These are phyloP conservation scores for Borostomias antarcticus DNA, from an alignment of 2,797 vertebrate species.

Conservation along the genomic window DNA sequence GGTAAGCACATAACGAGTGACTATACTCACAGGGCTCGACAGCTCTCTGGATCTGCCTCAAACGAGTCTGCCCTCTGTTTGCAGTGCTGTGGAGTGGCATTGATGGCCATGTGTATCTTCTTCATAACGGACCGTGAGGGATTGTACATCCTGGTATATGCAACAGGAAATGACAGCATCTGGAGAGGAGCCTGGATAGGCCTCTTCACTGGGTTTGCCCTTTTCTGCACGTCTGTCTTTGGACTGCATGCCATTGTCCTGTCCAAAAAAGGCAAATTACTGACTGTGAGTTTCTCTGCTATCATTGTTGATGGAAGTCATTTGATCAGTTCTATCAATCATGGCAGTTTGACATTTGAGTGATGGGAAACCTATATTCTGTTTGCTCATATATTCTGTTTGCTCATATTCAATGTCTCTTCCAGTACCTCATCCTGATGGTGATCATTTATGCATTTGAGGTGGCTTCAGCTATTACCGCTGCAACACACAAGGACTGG, in stretches of 20 bases:
- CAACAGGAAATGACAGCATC: slow-evolving; percentile 72
- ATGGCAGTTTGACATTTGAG: too few relatives aligned
- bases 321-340: too few relatives aligned
- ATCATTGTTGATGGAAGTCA: too few relatives aligned
- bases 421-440: slow-evolving; percentile 81
- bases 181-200: slow-evolving; percentile 80
- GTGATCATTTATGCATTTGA: slow-evolving; percentile 79
- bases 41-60: neutral
- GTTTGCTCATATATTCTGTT: neutral
- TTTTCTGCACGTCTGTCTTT: slow-evolving; percentile 74
- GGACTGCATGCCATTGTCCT: slow-evolving; percentile 74
- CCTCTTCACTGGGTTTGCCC: slow-evolving; percentile 78
- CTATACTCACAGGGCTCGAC: neutral
- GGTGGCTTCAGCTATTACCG: slow-evolving; percentile 81
- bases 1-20: slow-evolving; percentile 14
- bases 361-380: neutral
- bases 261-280: slow-evolving; percentile 68
- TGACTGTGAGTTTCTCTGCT: slow-evolving; percentile 69
- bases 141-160: slow-evolving; percentile 71
- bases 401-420: slow-evolving; percentile 12
- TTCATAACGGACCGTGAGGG: slow-evolving; percentile 69
- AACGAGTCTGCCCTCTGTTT: slow-evolving; percentile 23
- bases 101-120: slow-evolving; percentile 82
- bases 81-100: slow-evolving; percentile 78
- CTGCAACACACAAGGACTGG: slow-evolving; percentile 75